Evolutionary conservation across 2,888 invertebrate genomes (phyloP), one percentile per base, ranked within the genome.

Genomic region (Globia sparganii): DNA sequence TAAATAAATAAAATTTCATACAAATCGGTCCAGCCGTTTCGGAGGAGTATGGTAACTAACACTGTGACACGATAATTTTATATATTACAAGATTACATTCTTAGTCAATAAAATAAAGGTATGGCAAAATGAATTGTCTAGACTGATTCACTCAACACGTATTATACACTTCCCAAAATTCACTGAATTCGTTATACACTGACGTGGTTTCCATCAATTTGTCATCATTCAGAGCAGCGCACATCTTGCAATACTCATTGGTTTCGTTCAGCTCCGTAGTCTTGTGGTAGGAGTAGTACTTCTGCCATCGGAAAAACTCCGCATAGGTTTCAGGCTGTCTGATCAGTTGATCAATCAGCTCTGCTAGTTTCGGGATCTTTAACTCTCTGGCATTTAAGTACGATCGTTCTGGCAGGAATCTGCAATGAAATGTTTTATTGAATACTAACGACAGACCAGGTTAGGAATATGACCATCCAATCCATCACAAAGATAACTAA

Each of bases 381-480:
- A 94, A 77, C 43, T 93, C 86, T 80, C 87, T 89, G 28, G 94
- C 95, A 76, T 96, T 90, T 18, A 96, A 85, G 80, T 96, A 96
- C 40, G 93, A 92, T 37, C 93, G 92, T 28, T 94, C 92, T n/a
- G 96, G 95, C 91, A 95, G 89, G 76, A 95, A 96, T 77, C 96
- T 96, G 94, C 18, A 83, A 87, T 31, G 0, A 64, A 61, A 76
- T 64, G 4, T 37, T 67, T 34, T 34, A 34, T 68, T 25, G 25
- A 67, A 49, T 5, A 49, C 31, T 67, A 46, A 43, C 8, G 21
- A 40, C 21, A 53, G 25, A 25, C 53, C 9, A 53, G 53, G 25
- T 53, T 53, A 11, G 25, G 53, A 53, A 53, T 11, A 53, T n/a
- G 25, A 25, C 11, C 25, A 53, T 53, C 11, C 53, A 4, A n/a